Evolutionary conservation across 2,888 invertebrate species (phyloP).

Genomic region (Orchesella flavescens): DNA sequence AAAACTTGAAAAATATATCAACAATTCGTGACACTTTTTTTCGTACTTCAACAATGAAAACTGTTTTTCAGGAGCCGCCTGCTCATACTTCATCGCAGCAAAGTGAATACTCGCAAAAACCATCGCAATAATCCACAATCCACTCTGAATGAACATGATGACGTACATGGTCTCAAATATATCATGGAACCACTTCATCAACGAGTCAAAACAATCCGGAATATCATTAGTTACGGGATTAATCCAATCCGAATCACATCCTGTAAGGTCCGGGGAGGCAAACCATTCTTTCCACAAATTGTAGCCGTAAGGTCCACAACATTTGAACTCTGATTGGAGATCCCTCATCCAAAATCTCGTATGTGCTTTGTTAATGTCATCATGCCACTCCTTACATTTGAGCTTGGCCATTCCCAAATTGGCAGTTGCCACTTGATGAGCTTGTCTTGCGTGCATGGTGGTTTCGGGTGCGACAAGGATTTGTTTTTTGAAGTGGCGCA

Average conservation of each 20-base stretch:
- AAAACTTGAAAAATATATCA: too few species aligned
- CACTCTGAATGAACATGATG: constrained; percentile 11
- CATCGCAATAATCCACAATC: constrained; percentile 30
- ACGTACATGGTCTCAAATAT: neutral
- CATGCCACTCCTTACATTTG: constrained; percentile 17
- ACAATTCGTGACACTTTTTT: too few species aligned
- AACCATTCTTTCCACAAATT: constrained; percentile 34
- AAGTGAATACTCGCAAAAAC: constrained; percentile 31
- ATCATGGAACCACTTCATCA: constrained; percentile 10
- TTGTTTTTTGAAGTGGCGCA: constrained; percentile 2
- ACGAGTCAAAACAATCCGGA: constrained; percentile 13
- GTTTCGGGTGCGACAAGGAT: constrained; percentile 1
- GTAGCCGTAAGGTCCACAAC: constrained; percentile 50
- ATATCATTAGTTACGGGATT: neutral
- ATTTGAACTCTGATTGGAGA: constrained; percentile 41
- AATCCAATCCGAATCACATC: constrained; percentile 15
- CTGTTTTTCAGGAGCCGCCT: neutral
- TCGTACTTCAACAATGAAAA: constrained; percentile 41
- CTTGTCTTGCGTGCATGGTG: neutral
- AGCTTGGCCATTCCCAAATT: neutral
- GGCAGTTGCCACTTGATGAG: neutral
- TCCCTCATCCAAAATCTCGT: constrained; percentile 39
- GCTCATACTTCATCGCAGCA: constrained; percentile 49
- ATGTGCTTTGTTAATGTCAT: neutral
- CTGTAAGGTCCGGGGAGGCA: neutral